Conservation (phyloP, 64 coral and sea anemone species). For the Actinia tenebrosa region DNA sequence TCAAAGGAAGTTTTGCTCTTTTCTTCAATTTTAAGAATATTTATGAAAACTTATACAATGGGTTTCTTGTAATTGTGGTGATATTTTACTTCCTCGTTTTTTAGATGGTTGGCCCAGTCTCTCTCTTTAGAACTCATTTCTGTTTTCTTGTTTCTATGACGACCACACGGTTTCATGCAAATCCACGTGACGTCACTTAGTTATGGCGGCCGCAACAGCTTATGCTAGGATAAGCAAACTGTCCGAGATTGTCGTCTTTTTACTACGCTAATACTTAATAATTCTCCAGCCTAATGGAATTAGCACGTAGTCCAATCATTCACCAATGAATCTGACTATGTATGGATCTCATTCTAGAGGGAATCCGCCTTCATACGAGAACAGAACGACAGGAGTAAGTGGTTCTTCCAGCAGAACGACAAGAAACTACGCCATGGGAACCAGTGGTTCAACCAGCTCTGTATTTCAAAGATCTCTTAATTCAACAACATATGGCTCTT, state of each 20-base stretch:
- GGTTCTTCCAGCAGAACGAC: conserved; percentile 6
- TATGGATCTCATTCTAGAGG: background rate
- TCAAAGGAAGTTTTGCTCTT: background rate
- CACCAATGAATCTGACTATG: conserved; percentile 23
- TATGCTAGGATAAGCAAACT: background rate
- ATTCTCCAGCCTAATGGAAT: background rate
- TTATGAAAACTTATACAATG: no score
- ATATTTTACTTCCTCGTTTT: no score
- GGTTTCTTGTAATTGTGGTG: no score
- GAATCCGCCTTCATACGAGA: background rate
- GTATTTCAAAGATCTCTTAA: background rate
- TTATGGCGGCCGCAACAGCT: conserved; percentile 20
- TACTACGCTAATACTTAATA: background rate
- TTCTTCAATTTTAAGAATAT: background rate
- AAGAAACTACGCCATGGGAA: conserved; percentile 8
- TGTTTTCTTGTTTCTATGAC: conserved; percentile 45
- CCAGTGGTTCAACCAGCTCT: background rate
- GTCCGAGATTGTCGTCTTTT: background rate
- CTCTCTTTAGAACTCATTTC: background rate
- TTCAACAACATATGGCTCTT: conserved; percentile 9
- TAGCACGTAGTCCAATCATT: conserved; percentile 5
- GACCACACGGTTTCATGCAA: conserved; percentile 15
- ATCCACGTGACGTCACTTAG: conserved; percentile 25
- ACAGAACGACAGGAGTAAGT: background rate
- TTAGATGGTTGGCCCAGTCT: background rate